A percentile compares a stretch with the other conserved stretches of the same genome.
These are phyloP conservation scores for Pseudococcus viburni DNA, from an alignment of 2,888 invertebrate genomes.

Conservation along the genomic window DNA sequence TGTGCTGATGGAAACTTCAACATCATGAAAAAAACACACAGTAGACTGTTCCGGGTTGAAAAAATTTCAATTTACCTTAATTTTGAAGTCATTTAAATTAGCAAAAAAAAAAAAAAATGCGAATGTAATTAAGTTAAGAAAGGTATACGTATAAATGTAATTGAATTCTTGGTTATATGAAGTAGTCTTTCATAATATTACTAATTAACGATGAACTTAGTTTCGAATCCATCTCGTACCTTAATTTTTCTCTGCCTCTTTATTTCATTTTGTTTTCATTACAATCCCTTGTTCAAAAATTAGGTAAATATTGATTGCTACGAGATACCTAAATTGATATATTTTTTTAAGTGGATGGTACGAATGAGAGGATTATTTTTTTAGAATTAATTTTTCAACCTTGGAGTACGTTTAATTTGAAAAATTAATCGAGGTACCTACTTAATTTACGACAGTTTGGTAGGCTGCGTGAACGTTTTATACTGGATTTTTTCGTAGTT, in stretches of 20 bases:
- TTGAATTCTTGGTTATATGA: conserved; percentile 39
- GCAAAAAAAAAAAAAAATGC: conserved; percentile 13
- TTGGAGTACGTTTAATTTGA: no score
- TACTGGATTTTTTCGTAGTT: no score
- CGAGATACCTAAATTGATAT: background rate
- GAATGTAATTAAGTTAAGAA: conserved; percentile 38
- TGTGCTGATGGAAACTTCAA: background rate
- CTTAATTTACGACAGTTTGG: no score
- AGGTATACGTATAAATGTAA: conserved; percentile 47
- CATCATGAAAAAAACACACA: background rate
- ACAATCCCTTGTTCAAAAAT: conserved; percentile 14
- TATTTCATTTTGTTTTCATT: conserved; percentile 25
- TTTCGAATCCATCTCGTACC: background rate
- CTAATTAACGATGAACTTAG: conserved; percentile 48
- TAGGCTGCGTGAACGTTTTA: no score
- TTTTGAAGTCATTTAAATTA: conserved; percentile 48
- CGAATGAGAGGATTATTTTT: background rate
- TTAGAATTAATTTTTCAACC: background rate
- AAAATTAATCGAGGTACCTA: no score
- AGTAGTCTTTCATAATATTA: conserved; percentile 47
- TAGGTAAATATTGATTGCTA: background rate
- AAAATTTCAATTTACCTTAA: conserved; percentile 43
- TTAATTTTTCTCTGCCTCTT: background rate
- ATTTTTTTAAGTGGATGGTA: background rate
- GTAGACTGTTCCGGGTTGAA: conserved; percentile 35